These are phyloP conservation scores for Tethea ocularis DNA, from an alignment of 2,888 invertebrate genomes.

Conservation along the genomic window DNA sequence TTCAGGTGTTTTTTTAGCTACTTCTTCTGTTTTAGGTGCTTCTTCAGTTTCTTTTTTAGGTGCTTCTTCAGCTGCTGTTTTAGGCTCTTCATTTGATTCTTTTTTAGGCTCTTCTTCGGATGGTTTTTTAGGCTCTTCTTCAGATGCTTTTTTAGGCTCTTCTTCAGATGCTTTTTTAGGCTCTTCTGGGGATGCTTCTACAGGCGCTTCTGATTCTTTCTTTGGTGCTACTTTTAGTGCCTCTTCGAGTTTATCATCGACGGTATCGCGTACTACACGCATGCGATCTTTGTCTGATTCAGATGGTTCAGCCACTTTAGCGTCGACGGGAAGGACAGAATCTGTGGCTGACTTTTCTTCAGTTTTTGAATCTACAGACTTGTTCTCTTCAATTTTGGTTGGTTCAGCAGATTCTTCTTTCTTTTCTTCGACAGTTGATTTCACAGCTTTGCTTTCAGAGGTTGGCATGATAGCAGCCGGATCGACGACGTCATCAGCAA, in stretches of 20 bases:
- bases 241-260: constrained; percentile 57
- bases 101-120: constrained; percentile 24
- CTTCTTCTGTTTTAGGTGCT: constrained; percentile 16
- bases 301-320: constrained; percentile 25
- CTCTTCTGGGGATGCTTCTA: constrained; percentile 28
- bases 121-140: constrained; percentile 33
- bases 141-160: constrained; percentile 13
- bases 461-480: constrained; percentile 53
- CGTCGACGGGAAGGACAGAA: constrained; percentile 16
- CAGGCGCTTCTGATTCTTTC: constrained; percentile 11
- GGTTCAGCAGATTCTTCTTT: constrained; percentile 16
- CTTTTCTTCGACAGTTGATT: constrained; percentile 64
- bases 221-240: constrained; percentile 23
- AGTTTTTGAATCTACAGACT: constrained; percentile 20
- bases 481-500: constrained; percentile 66
- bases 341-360: constrained; percentile 21
- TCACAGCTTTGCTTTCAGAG: constrained; percentile 53
- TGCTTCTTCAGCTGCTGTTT: constrained; percentile 24
- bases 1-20: constrained; percentile 4
- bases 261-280: constrained; percentile 68
- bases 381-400: constrained; percentile 18
- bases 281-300: constrained; percentile 45
- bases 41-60: constrained; percentile 28
- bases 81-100: constrained; percentile 15
- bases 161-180: constrained; percentile 22